Conservation (phyloP, 1,140 invertebrate genomes). For the Druon quercuslanigerum region DNA sequence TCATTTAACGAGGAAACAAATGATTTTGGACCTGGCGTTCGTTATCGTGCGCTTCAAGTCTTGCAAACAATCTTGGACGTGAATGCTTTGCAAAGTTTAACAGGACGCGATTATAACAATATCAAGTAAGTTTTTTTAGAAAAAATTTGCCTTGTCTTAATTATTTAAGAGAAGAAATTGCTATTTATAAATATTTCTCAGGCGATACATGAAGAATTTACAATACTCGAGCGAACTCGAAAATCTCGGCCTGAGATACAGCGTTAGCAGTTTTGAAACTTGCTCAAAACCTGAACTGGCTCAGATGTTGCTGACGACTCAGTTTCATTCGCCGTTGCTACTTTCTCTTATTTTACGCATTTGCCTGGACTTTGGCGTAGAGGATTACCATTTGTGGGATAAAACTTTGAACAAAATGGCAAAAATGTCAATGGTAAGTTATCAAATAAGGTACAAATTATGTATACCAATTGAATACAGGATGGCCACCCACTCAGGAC, state of each 20-base stretch:
- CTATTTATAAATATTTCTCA: conserved; percentile 48
- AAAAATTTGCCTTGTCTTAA: conserved; percentile 34
- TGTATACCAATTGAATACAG: too few species aligned
- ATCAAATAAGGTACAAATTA: neutral
- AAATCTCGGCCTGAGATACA: conserved; percentile 68
- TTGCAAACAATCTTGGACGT: conserved; percentile 61
- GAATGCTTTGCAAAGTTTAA: conserved; percentile 60
- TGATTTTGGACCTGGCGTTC: conserved; percentile 54
- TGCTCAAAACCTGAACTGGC: conserved; percentile 65
- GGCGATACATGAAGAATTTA: conserved; percentile 64
- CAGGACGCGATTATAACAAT: conserved; percentile 55
- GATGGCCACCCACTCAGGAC: too few species aligned
- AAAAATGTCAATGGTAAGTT: conserved; percentile 54
- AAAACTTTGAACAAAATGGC: conserved; percentile 58
- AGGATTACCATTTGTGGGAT: conserved; percentile 62
- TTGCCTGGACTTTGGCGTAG: conserved; percentile 62
- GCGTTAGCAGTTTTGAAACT: conserved; percentile 60
- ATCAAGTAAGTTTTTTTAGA: conserved; percentile 49
- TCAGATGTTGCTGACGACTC: conserved; percentile 60
- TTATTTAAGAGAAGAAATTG: conserved; percentile 32
- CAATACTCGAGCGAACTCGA: conserved; percentile 70
- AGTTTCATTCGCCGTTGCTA: conserved; percentile 47
- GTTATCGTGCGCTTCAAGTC: conserved; percentile 67
- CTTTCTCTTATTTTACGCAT: conserved; percentile 61
- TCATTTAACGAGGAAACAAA: conserved; percentile 58